phyloP scores from a whole-genome alignment of 2,888 invertebrate genomes.

The Xylocampa areola region DNA sequence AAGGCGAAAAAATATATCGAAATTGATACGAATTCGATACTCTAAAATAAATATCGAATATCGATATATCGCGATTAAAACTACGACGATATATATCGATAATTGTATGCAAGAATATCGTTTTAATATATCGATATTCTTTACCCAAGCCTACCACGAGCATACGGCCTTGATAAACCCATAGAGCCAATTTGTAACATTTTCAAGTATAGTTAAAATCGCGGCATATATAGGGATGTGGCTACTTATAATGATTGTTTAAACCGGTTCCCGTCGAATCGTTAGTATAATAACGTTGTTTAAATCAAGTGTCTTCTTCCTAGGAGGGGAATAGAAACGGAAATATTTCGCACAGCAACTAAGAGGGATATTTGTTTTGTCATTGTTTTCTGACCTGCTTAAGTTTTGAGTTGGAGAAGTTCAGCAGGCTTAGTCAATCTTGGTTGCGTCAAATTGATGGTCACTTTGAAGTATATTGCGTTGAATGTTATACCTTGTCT shows the following conservation, averaged over 20 bases:
- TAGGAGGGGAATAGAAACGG: conserved; percentile 65
- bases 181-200: conserved; percentile 50
- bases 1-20: neutral
- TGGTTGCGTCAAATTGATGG: too few relatives aligned
- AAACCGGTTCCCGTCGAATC: conserved; percentile 66
- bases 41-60: neutral
- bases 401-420: neutral
- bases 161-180: conserved; percentile 32
- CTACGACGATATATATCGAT: too few relatives aligned
- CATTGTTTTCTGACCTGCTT: conserved; percentile 38
- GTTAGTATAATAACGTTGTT: conserved; percentile 70
- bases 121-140: too few relatives aligned
- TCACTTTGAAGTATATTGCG: too few relatives aligned
- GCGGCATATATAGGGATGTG: conserved; percentile 64
- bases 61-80: neutral
- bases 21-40: neutral
- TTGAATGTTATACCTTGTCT: too few relatives aligned
- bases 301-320: conserved; percentile 73
- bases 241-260: conserved; percentile 73
- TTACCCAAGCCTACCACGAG: neutral
- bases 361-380: conserved; percentile 49
- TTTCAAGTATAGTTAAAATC: conserved; percentile 48
- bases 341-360: conserved; percentile 56
- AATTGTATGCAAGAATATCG: too few relatives aligned
- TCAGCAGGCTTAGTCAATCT: too few relatives aligned